Evolutionary conservation across 2,113 vertebrate species (phyloP).

Genomic region (Protobothrops flavoviridis): DNA sequence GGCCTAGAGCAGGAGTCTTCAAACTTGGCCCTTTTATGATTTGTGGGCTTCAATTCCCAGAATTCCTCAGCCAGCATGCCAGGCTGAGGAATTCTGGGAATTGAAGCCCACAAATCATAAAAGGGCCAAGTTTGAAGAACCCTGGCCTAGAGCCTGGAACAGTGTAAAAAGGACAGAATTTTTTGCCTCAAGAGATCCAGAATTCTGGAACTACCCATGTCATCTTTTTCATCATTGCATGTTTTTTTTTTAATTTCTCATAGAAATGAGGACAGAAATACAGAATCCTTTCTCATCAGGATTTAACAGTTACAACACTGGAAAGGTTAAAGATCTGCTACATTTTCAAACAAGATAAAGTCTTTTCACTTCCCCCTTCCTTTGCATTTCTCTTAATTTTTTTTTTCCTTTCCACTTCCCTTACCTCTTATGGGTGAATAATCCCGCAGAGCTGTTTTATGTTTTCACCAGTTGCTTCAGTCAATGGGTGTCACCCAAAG

Average conservation of each 20-base stretch:
- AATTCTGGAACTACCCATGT: not conserved
- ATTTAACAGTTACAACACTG: not conserved
- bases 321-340: not conserved
- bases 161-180: not conserved
- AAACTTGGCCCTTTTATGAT: too few relatives aligned
- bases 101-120: too few relatives aligned
- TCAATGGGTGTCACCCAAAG: not conserved
- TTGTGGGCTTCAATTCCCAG: too few relatives aligned
- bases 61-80: too few relatives aligned
- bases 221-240: not conserved
- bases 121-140: too few relatives aligned
- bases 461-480: not conserved
- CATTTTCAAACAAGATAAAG: not conserved
- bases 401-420: not conserved
- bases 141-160: not conserved
- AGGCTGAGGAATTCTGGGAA: too few relatives aligned
- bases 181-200: not conserved
- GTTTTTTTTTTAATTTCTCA: not conserved
- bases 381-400: not conserved
- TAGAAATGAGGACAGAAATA: not conserved
- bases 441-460: not conserved
- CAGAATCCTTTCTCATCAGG: not conserved
- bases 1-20: not conserved
- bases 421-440: not conserved
- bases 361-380: not conserved